Conservation (phyloP, 35 echinoderm and acorn worm species). For the Amphiura filiformis region DNA sequence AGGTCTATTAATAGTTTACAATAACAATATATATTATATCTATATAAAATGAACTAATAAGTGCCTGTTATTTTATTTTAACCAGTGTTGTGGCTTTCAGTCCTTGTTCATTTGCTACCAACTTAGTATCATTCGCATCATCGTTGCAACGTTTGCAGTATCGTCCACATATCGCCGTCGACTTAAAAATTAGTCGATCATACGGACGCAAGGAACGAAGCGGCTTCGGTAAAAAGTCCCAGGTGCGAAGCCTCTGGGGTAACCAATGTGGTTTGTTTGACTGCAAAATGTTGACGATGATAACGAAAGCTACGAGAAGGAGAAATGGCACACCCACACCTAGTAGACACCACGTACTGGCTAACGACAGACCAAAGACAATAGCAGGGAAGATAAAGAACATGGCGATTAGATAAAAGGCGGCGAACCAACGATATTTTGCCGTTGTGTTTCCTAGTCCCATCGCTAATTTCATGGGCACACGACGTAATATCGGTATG, state of each 20-base stretch:
- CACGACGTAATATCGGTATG: slow-evolving; percentile 64
- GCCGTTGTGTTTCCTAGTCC: slow-evolving; percentile 80
- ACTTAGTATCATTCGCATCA: neutral
- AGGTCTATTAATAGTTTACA: too few relatives aligned
- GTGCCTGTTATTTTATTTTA: too few relatives aligned
- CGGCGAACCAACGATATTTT: slow-evolving; percentile 89
- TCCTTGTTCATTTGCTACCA: too few relatives aligned
- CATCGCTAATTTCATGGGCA: slow-evolving; percentile 70
- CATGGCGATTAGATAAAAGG: slow-evolving; percentile 77
- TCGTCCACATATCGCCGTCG: neutral
- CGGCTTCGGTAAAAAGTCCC: slow-evolving; percentile 64
- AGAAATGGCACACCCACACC: slow-evolving; percentile 54
- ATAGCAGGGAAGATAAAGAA: slow-evolving; percentile 67
- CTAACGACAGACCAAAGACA: slow-evolving; percentile 65
- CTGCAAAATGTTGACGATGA: slow-evolving; percentile 71
- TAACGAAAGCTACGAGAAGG: slow-evolving; percentile 32
- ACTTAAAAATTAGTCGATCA: slow-evolving; percentile 51
- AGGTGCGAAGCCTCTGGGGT: slow-evolving; percentile 55
- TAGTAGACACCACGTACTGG: slow-evolving; percentile 55
- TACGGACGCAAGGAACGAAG: slow-evolving; percentile 63
- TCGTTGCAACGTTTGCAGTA: neutral
- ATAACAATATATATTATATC: too few relatives aligned
- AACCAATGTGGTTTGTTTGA: slow-evolving; percentile 44
- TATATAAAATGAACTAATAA: too few relatives aligned
- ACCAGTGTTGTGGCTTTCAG: too few relatives aligned